These are phyloP conservation scores for Cotesia glomerata DNA, from an alignment of 1,140 invertebrate genomes.

Conservation along the genomic window DNA sequence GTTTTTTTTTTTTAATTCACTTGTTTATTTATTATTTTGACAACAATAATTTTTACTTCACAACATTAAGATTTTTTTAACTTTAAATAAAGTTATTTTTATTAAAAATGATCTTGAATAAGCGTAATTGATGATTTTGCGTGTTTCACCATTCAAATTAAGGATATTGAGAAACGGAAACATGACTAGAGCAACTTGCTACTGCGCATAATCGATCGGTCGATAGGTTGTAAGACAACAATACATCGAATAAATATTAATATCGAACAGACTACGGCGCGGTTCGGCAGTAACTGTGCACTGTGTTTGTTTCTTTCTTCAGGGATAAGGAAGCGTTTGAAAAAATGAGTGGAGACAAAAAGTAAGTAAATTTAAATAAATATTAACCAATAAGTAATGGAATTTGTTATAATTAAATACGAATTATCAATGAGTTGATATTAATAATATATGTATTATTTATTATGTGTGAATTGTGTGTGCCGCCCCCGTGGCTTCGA, in stretches of 20 bases:
- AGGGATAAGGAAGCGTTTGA: conserved; percentile 28
- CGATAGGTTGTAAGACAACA: conserved; percentile 42
- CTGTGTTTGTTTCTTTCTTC: conserved; percentile 50
- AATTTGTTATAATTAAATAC: neutral
- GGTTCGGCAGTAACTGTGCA: conserved; percentile 37
- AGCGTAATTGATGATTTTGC: no score
- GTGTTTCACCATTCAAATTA: no score
- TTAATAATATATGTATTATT: neutral
- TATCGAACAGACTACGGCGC: conserved; percentile 34
- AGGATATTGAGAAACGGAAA: no score
- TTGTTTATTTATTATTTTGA: no score
- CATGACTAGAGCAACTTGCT: no score
- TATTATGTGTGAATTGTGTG: conserved; percentile 6
- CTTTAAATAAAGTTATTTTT: no score
- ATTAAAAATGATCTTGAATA: no score
- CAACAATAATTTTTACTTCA: no score
- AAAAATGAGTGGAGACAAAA: conserved; percentile 59
- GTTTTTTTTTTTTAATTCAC: no score
- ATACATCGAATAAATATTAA: conserved; percentile 36
- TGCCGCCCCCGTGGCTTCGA: conserved; percentile 42
- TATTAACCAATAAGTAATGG: neutral
- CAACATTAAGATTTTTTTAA: no score
- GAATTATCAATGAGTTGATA: neutral
- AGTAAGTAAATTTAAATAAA: conserved; percentile 50
- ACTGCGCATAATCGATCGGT: conserved; percentile 22